phyloP scores from a whole-genome alignment of 2,888 invertebrate species.

The Andrena dorsata region DNA sequence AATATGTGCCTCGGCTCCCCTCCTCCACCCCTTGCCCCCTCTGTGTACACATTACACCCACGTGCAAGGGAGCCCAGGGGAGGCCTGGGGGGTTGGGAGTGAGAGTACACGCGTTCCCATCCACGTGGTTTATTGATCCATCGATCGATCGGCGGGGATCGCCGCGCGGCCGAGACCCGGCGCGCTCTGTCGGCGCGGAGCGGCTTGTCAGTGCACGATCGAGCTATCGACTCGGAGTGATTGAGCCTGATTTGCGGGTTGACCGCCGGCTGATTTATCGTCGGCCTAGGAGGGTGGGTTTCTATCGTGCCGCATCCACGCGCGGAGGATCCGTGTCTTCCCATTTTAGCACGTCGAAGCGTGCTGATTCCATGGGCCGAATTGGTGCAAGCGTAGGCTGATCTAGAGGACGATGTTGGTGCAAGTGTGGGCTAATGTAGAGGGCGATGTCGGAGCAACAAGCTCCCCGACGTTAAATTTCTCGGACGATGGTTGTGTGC shows the following conservation, averaged over 20 bases:
- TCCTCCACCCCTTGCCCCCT: constrained; percentile 37
- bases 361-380: neutral
- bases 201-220: constrained; percentile 61
- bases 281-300: constrained; percentile 29
- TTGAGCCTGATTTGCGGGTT: constrained; percentile 56
- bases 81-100: constrained; percentile 47
- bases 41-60: constrained; percentile 63
- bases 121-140: constrained; percentile 76
- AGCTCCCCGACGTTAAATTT: constrained; percentile 9
- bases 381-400: neutral
- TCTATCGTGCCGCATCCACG: constrained; percentile 8
- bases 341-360: neutral
- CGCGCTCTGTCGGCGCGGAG: constrained; percentile 35
- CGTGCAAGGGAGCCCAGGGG: constrained; percentile 19
- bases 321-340: neutral
- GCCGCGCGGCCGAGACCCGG: neutral
- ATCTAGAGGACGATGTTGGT: neutral
- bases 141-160: constrained; percentile 73
- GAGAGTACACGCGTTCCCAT: constrained; percentile 77
- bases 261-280: constrained; percentile 53
- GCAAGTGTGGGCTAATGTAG: neutral
- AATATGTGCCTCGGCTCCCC: constrained; percentile 78
- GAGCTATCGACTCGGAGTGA: constrained; percentile 52
- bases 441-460: neutral
- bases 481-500: neutral